Percentiles rank a stretch among this genome's conserved stretches.
phyloP scores from a whole-genome alignment of 2,888 invertebrate species.

The Eudasyphora cyanicolor region DNA sequence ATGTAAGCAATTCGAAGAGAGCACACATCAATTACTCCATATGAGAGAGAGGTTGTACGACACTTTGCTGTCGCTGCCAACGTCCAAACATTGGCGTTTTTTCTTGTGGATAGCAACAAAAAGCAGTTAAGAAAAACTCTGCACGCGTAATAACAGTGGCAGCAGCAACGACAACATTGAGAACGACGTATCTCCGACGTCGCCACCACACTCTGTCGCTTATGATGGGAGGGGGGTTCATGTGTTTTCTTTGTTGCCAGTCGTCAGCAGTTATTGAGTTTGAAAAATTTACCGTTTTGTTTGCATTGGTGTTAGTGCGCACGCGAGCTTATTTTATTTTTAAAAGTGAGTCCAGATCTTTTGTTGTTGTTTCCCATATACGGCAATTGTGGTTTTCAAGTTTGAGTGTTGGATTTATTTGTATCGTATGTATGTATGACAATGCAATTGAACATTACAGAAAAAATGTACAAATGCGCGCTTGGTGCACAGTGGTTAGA shows the following conservation, averaged over 20 bases:
- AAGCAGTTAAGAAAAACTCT: background rate
- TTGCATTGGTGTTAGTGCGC: constrained; percentile 41
- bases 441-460: constrained; percentile 33
- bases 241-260: constrained; percentile 19
- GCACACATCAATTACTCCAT: background rate
- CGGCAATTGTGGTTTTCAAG: constrained; percentile 6
- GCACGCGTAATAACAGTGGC: background rate
- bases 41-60: background rate
- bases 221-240: background rate
- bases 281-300: constrained; percentile 51
- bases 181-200: background rate
- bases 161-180: background rate
- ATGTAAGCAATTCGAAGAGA: background rate
- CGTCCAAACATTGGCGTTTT: background rate
- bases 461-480: constrained; percentile 7
- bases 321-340: constrained; percentile 41
- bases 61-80: background rate
- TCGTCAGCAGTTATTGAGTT: constrained; percentile 33
- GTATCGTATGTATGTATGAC: background rate
- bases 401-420: background rate
- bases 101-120: background rate
- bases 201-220: background rate
- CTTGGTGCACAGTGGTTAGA: constrained; percentile 4
- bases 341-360: background rate
- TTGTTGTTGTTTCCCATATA: background rate